A percentile compares a stretch with the other conserved stretches of the same genome.
Evolutionary conservation across 2,113 vertebrate genomes (phyloP).

Genomic region (Scolopax mira): DNA sequence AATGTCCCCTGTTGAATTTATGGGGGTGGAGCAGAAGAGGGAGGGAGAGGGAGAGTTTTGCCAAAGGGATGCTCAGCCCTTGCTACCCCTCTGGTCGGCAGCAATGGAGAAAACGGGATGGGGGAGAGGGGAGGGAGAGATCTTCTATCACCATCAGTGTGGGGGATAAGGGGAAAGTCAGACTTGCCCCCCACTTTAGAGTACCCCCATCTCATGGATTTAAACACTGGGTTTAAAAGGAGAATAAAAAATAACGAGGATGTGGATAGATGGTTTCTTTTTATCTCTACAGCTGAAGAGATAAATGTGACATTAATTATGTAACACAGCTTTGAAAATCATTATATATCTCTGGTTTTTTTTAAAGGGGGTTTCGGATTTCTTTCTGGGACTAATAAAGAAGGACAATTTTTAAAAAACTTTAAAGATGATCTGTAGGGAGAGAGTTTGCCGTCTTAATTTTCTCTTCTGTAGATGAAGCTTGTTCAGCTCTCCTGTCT

Average conservation of each 20-base stretch:
- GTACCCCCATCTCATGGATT: not conserved
- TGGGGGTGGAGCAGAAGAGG: not conserved
- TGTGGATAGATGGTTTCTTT: slow-evolving; percentile 61
- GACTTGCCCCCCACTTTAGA: not conserved
- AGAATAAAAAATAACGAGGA: slow-evolving; percentile 54
- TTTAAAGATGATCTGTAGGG: slow-evolving; percentile 56
- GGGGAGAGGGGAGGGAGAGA: not conserved
- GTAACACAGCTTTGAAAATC: slow-evolving; percentile 66
- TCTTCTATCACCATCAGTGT: rapidly evolving
- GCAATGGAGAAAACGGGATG: not conserved
- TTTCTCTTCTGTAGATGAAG: not conserved
- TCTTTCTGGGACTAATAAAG: slow-evolving; percentile 68
- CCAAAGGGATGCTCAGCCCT: not conserved
- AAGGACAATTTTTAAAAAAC: not conserved
- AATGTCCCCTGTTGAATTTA: not conserved
- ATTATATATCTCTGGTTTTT: slow-evolving; percentile 20
- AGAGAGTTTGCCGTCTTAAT: slow-evolving; percentile 50
- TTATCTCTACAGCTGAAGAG: slow-evolving; percentile 64
- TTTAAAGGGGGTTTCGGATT: slow-evolving; percentile 41
- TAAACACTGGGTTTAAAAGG: slow-evolving; percentile 43
- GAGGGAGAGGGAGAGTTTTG: not conserved
- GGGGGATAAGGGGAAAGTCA: slow-evolving; percentile 23
- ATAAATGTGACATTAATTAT: slow-evolving; percentile 72
- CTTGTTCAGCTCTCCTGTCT: not conserved
- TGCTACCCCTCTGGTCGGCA: rapidly evolving